Base-by-base conservation (phyloP, 2,888 invertebrate species). In the Yponomeuta sedellus region DNA sequence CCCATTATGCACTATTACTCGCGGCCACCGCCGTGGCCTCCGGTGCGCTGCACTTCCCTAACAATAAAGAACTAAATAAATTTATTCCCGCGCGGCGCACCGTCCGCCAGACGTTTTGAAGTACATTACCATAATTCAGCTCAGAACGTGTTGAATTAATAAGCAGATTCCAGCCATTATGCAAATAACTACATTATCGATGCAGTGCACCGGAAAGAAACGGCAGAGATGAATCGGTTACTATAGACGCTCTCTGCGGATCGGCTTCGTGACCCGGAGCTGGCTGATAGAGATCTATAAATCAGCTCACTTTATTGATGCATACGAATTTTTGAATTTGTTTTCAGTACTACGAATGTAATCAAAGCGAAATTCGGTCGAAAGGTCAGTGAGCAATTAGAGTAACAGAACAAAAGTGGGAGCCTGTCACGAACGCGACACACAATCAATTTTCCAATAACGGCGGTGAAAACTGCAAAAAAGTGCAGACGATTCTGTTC, bases 161-260 rank as follows among this genome's bases (percentile, higher is more conserved):
- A 62, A 62, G 34, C 62, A 62, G 62, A 34, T 34, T 19, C 39
- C 39, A 61, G 59, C 62, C 62, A 62, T 62, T 62, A 62, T 62
- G 62, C 39, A 39, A 39, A 62, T 28, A 19, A 59, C 59, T 20
- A 20, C 39, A 16, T 34, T 62, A 28, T 62, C 62, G 62, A 28
- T 34, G 20, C 22, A 59, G 59, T 25, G 20, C 59, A 25, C 59
- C 59, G 22, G 44, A 59, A 25, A 25, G 59, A 20, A 59, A 25
- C 59, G 59, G 19, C 59, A 20, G 22, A 20, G 59, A 25, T 25
- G 59, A 22, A 52, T 58, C 10, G 58, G 58, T 19, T 19, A 4
- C 20, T 19, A 22, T 58, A 12, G 58, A 22, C 20, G 58, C 44
- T 52, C 44, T 16, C 44, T 52, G 44, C 5, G 44, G 44, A 52